Base-by-base conservation (phyloP, 2,113 vertebrate species). In the Cyanoramphus novaezelandiae region DNA sequence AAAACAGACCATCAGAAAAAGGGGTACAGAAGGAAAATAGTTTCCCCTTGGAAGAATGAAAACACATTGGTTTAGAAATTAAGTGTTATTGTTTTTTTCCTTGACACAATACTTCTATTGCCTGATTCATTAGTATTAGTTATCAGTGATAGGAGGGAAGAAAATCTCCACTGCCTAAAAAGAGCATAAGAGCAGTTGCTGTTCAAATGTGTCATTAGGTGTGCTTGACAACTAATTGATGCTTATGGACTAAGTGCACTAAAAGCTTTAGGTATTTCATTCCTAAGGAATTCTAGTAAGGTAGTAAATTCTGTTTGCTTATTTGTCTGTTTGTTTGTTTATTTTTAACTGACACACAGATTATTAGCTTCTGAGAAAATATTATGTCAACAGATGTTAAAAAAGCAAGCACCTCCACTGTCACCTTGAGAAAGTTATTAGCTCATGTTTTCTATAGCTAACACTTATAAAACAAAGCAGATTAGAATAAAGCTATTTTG, bases 161-260 rank as follows among this genome's bases (percentile, higher is more conserved):
- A 19, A 63, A 78, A 79, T 31, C 14, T 78, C 16, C 14, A 67
- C 2, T 13, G 28, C 20, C 16, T 92, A 60, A 50, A 88, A 69
- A 21, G 3, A 29, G 4, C 0, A 0, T 41, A 57, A 41, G 15
- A 43, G 17, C 5, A 23, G 9, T 11, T 77, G 19, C 7, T 57
- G 29, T 64, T 80, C 31, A 68, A 76, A 64, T 21, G 1, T 86
- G 10, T 77, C 44, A 4, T 60, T 69, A 44, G 19, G 35, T 21
- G 14, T 27, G 2, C 14, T 55, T 65, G 17, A 41, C 13, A 88
- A 29, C 6, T 50, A 55, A 46, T 24, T 81, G 20, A 43, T 75
- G 5, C 4, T 70, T 50, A 71, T 1, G 5, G 31, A 31, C 5
- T 80, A 92, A 83, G 80, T 46, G 11, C 13, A 53, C 17, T 67